Percentiles rank a stretch among this genome's conserved stretches.
These are phyloP conservation scores for Schizothorax lantsangensis DNA, from an alignment of 2,797 vertebrate genomes.

Conservation along the genomic window DNA sequence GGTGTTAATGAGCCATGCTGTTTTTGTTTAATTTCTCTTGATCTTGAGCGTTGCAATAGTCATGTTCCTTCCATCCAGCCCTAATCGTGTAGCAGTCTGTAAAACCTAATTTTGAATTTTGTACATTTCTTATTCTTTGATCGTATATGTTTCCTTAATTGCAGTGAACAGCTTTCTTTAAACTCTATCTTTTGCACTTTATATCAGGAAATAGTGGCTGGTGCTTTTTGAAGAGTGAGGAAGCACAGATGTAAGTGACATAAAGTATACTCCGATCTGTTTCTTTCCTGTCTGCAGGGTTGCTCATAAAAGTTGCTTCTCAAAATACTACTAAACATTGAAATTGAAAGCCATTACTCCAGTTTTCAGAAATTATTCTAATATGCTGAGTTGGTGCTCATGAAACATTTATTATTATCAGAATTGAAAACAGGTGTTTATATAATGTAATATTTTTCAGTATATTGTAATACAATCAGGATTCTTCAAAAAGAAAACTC, in stretches of 20 bases:
- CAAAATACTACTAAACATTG: background rate
- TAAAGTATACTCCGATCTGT: background rate
- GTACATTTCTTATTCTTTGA: conserved; percentile 4
- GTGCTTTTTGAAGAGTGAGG: background rate
- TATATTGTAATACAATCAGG: background rate
- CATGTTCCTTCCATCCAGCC: conserved; percentile 8
- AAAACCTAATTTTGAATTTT: background rate
- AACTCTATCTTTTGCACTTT: conserved; percentile 1
- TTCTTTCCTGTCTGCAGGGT: background rate
- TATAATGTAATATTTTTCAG: background rate
- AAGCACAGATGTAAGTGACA: background rate
- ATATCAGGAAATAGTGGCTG: background rate
- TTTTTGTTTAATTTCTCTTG: conserved; percentile 35
- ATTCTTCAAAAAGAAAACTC: background rate
- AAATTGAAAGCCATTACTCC: too few species aligned
- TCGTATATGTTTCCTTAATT: conserved; percentile 4
- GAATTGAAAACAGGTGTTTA: background rate
- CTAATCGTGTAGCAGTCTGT: conserved; percentile 16
- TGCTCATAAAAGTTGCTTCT: background rate
- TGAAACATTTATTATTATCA: background rate
- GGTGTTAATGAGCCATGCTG: conserved; percentile 44
- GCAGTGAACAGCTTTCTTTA: background rate
- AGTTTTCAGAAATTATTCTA: background rate
- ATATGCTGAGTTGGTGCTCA: background rate
- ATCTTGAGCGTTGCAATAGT: conserved; percentile 16